Base-by-base conservation (phyloP, 2,888 invertebrate species). In the Agonopterix heracliana region DNA sequence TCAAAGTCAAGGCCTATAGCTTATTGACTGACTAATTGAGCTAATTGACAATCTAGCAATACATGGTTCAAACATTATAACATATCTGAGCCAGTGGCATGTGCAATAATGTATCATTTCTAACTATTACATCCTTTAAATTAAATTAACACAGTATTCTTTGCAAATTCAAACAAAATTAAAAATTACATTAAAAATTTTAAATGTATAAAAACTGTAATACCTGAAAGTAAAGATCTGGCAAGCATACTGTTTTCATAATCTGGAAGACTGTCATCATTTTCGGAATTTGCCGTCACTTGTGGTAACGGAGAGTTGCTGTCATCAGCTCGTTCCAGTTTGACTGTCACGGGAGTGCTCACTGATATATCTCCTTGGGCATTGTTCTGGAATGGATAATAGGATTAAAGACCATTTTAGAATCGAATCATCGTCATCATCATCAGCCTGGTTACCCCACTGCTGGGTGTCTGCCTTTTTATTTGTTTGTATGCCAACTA, bases 191-290 rank as follows among this genome's bases (percentile, higher is more conserved):
- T 3, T 36, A 14, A 34, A 49, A 43, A 42, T 47, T 44, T 45
- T 38, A 26, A 46, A n/a, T 35, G 26, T 40, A 34, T 40, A 17
- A 40, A 49, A 49, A 41, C 47, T 17, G 17, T 40, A 44, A 38
- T 64, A 89, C 89, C 89, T 74, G 88, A 88, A 8, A 89, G 68
- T 50, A 89, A 67, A 48, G 89, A 89, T 57, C 89, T 78, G 63
- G 89, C 89, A 66, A 89, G 82, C 89, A 89, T 89, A 52, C 89
- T 89, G 61, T 89, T 89, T 64, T 89, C 89, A 59, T 89, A 89
- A 72, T 85, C 86, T 38, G 89, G 86, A 63, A 83, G 79, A 68
- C 81, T 83, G 45, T 88, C 85, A 52, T 87, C 84, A 71, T 82
- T 86, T 61, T 88, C 88, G 12, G 76, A 75, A 55, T 74, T 77